These are phyloP conservation scores for Rhamnusium bicolor DNA, from an alignment of 2,888 invertebrate genomes.

Conservation along the genomic window DNA sequence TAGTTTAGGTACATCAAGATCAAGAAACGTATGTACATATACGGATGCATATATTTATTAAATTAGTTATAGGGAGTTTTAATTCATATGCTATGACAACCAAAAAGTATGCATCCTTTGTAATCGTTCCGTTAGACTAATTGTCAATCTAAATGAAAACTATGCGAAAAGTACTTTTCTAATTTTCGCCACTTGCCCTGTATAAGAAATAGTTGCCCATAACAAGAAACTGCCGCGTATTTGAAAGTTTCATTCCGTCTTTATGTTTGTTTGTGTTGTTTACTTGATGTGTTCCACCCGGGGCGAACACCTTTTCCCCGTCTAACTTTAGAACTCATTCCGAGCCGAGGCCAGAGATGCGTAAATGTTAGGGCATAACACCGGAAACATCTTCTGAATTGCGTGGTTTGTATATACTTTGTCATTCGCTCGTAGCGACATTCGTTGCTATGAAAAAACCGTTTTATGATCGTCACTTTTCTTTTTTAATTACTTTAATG, in stretches of 20 bases:
- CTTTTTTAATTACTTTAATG: slow-evolving; percentile 42
- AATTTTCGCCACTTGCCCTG: background rate
- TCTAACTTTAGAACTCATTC: slow-evolving; percentile 40
- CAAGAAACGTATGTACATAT: too few species aligned
- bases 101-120: too few species aligned
- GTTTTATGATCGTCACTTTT: slow-evolving; percentile 32
- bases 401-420: slow-evolving; percentile 27
- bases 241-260: slow-evolving; percentile 1
- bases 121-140: too few species aligned
- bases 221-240: background rate
- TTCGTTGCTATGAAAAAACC: slow-evolving; percentile 8
- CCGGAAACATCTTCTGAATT: slow-evolving; percentile 31
- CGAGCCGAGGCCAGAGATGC: slow-evolving; percentile 28
- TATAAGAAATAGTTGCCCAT: background rate
- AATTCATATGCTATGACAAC: too few species aligned
- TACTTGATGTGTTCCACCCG: slow-evolving; percentile 21
- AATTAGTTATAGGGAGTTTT: too few species aligned
- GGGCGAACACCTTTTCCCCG: slow-evolving; percentile 31
- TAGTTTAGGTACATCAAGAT: too few species aligned
- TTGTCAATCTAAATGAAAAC: too few species aligned
- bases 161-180: too few species aligned
- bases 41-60: too few species aligned
- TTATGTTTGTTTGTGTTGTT: slow-evolving; percentile 33
- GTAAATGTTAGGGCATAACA: slow-evolving; percentile 28
- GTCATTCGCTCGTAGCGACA: background rate